A percentile compares a stretch with the other conserved stretches of the same genome.
Conservation (phyloP, 2,113 vertebrate genomes). For the Tachuris rubrigastra region DNA sequence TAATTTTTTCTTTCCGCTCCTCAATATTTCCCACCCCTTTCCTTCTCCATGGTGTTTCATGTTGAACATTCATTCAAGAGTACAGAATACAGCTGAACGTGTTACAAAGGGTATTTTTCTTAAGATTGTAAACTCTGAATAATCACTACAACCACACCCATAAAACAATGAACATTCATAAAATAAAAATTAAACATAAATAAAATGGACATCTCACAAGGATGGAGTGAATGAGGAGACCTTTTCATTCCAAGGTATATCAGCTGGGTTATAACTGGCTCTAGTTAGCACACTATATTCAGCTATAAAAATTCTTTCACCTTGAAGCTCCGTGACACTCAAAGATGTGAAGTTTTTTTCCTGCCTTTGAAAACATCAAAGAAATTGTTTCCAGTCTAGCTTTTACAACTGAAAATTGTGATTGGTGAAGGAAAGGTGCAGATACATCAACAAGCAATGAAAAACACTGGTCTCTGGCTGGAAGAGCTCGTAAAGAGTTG, state of each 20-base stretch:
- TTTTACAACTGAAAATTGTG: not conserved
- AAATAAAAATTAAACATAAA: not conserved
- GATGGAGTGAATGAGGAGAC: not conserved
- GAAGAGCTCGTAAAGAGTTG: not conserved
- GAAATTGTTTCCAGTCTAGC: not conserved
- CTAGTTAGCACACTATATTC: conserved; percentile 4
- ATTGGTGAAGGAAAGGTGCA: not conserved
- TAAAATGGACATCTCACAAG: not conserved
- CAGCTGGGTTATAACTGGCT: conserved; percentile 3
- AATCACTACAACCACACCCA: not conserved
- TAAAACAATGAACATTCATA: not conserved
- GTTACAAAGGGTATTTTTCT: not conserved
- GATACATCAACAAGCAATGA: not conserved
- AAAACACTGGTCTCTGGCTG: not conserved
- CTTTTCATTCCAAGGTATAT: not conserved
- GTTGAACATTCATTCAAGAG: not conserved
- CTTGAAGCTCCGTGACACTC: not conserved
- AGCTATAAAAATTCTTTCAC: not conserved
- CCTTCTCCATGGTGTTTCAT: not conserved
- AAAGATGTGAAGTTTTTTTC: not conserved
- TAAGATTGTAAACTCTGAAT: not conserved
- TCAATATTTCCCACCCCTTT: accelerated
- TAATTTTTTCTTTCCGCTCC: not conserved
- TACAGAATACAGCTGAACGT: not conserved
- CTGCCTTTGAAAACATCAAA: not conserved